phyloP scores from a whole-genome alignment of 2,113 vertebrate species.

The Gorsachius goisagi region DNA sequence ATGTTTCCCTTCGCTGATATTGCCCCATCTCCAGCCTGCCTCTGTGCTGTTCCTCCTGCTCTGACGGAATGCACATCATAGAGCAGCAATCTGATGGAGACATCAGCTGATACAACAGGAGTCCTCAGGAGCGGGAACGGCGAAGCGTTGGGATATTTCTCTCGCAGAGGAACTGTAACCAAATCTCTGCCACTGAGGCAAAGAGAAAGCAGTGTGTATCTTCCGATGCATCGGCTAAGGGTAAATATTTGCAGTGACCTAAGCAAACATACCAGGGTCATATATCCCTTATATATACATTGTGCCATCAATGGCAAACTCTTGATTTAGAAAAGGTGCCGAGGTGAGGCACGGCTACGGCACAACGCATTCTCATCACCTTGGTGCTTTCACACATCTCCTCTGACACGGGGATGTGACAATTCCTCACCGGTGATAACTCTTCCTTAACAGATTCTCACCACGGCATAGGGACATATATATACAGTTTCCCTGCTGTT shows the following conservation, averaged over 20 bases:
- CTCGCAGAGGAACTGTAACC: not conserved
- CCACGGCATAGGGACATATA: rapidly evolving
- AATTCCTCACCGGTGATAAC: not conserved
- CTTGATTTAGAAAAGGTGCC: not conserved
- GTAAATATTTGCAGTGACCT: not conserved
- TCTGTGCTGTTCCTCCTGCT: not conserved
- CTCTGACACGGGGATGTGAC: not conserved
- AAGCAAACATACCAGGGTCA: not conserved
- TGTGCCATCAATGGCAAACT: not conserved
- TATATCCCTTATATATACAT: not conserved
- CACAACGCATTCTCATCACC: not conserved
- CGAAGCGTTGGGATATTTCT: not conserved
- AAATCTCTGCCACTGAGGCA: not conserved
- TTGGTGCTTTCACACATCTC: not conserved
- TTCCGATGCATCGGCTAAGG: not conserved
- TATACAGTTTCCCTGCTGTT: not conserved
- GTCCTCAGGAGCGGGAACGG: not conserved
- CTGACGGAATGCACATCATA: not conserved
- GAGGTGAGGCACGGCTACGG: not conserved
- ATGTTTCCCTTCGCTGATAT: not conserved
- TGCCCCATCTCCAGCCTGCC: not conserved
- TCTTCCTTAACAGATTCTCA: not conserved
- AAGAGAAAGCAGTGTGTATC: not conserved
- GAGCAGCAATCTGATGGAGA: not conserved
- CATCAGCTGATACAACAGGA: not conserved